Evolutionary conservation across 2,888 invertebrate genomes (phyloP).

Genomic region (Lasioglossum marginatum): DNA sequence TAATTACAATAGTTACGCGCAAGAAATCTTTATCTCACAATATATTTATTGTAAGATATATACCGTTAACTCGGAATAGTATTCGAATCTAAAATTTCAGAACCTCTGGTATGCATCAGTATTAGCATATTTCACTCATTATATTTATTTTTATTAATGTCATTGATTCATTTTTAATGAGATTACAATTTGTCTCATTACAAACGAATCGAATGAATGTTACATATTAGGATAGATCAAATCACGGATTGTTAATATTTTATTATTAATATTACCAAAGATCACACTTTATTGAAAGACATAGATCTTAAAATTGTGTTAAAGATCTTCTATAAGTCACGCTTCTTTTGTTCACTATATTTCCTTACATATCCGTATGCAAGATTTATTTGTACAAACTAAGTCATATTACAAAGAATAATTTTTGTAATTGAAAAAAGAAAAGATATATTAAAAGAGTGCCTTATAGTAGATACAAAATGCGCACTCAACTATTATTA

Average conservation of each 20-base stretch:
- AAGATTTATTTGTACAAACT: constrained; percentile 31
- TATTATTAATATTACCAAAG: constrained; percentile 45
- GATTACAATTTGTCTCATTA: constrained; percentile 17
- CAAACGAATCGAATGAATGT: constrained; percentile 5
- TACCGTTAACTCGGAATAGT: neutral
- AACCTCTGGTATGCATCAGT: constrained; percentile 44
- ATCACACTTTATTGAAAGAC: constrained; percentile 32
- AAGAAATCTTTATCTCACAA: neutral
- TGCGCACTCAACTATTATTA: constrained; percentile 41
- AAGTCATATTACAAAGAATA: constrained; percentile 4
- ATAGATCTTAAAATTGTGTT: constrained; percentile 31
- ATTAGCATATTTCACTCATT: constrained; percentile 42
- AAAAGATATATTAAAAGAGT: constrained; percentile 17
- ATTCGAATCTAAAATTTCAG: neutral
- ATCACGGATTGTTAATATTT: constrained; percentile 22
- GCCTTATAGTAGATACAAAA: constrained; percentile 39
- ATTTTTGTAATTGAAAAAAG: constrained; percentile 27
- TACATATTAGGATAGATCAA: constrained; percentile 16
- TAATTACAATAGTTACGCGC: neutral
- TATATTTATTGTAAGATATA: neutral
- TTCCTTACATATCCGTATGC: constrained; percentile 20
- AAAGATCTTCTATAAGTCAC: constrained; percentile 46
- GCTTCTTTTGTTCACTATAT: constrained; percentile 33
- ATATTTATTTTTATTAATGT: constrained; percentile 44
- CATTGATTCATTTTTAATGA: constrained; percentile 30